A percentile compares a stretch with the other conserved stretches of the same genome.
Conservation (phyloP, 2,113 vertebrate species). For the Paramormyrops kingsleyae region DNA sequence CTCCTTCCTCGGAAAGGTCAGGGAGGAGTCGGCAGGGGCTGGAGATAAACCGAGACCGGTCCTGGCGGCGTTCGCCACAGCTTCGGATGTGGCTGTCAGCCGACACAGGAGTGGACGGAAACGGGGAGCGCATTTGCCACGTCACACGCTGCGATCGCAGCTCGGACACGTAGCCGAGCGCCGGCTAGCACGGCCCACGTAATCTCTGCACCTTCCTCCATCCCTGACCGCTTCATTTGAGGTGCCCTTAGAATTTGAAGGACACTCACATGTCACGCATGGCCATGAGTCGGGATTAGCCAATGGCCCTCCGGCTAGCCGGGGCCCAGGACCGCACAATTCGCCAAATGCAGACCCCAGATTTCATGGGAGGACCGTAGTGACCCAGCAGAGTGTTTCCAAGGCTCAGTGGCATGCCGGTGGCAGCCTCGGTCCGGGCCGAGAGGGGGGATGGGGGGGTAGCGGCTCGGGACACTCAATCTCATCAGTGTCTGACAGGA, state of each 20-base stretch:
- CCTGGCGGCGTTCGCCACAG: conserved; percentile 1
- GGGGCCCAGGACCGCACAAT: neutral
- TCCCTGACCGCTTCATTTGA: neutral
- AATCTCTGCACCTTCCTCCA: neutral
- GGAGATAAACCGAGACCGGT: conserved; percentile 19
- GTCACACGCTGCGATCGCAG: neutral
- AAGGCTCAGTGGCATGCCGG: neutral
- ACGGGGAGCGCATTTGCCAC: neutral
- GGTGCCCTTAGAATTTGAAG: neutral
- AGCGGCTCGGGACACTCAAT: conserved; percentile 17
- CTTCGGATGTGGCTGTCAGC: neutral
- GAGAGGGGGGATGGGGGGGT: neutral
- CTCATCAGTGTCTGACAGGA: conserved; percentile 26
- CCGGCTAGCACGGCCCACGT: neutral
- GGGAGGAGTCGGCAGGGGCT: conserved; percentile 9
- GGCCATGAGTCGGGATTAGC: neutral
- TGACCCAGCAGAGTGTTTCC: neutral
- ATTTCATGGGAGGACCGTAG: neutral
- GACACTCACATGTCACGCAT: neutral
- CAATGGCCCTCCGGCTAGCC: neutral
- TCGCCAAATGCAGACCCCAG: neutral
- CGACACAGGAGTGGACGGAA: neutral
- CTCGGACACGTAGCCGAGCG: neutral
- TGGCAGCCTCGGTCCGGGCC: neutral
- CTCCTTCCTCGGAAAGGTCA: conserved; percentile 28